Evolutionary conservation across 2,888 invertebrate species (phyloP).

Genomic region (Apocheima hispidaria): DNA sequence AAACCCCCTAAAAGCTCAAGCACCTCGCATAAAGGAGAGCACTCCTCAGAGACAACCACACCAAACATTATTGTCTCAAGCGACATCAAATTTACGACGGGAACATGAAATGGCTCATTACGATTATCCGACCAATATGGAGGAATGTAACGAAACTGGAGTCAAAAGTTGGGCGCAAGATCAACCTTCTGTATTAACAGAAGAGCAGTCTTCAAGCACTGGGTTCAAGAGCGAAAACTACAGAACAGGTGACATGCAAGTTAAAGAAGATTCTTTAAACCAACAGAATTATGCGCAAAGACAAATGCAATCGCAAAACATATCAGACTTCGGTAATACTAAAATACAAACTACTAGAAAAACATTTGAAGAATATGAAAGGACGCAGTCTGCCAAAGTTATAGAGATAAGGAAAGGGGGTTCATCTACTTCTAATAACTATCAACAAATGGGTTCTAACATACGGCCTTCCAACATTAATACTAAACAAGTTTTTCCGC

Average conservation of each 20-base stretch:
- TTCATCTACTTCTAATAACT: slow-evolving; percentile 62
- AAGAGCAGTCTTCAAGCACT: slow-evolving; percentile 79
- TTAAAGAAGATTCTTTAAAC: slow-evolving; percentile 72
- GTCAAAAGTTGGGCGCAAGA: slow-evolving; percentile 66
- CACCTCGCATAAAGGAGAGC: slow-evolving; percentile 87
- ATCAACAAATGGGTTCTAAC: slow-evolving; percentile 70
- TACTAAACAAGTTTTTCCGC: slow-evolving; percentile 76
- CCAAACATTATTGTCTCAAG: slow-evolving; percentile 69
- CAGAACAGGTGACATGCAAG: slow-evolving; percentile 67
- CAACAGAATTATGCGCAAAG: slow-evolving; percentile 77
- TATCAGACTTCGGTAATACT: slow-evolving; percentile 83
- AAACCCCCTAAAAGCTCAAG: slow-evolving; percentile 88
- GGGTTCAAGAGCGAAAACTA: slow-evolving; percentile 82
- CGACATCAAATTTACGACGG: slow-evolving; percentile 69
- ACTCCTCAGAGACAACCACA: slow-evolving; percentile 70
- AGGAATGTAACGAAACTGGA: slow-evolving; percentile 62
- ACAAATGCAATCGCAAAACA: slow-evolving; percentile 80
- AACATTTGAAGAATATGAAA: slow-evolving; percentile 89
- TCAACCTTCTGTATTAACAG: slow-evolving; percentile 79
- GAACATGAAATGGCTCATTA: slow-evolving; percentile 80
- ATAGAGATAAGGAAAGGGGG: slow-evolving; percentile 87
- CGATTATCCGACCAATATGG: slow-evolving; percentile 69
- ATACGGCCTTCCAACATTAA: slow-evolving; percentile 69
- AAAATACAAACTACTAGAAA: slow-evolving; percentile 88
- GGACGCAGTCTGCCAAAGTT: slow-evolving; percentile 87